phyloP scores from a whole-genome alignment of 92 coral and sea anemone species.

The Montipora capitata region DNA sequence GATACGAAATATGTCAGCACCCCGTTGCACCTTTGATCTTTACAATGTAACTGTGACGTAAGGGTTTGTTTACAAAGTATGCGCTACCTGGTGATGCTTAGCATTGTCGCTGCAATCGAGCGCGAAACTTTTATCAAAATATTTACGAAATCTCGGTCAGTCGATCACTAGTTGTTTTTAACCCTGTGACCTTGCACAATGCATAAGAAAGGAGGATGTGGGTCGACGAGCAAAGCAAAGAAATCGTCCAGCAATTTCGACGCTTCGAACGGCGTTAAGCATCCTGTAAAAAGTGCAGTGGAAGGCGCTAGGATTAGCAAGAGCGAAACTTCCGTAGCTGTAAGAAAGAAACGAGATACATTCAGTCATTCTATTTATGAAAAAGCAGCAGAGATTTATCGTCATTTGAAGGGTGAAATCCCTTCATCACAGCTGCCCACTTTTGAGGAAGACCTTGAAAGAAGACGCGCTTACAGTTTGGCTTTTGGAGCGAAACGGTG shows the following conservation, averaged over 20 bases:
- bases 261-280: conserved; percentile 55
- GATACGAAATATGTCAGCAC: too few relatives aligned
- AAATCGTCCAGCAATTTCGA: conserved; percentile 74
- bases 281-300: conserved; percentile 1
- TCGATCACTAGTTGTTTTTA: conserved; percentile 1
- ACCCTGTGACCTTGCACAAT: conserved; percentile 13
- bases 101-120: background rate
- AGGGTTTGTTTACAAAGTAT: conserved; percentile 6
- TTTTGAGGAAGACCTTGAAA: conserved; percentile 92
- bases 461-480: conserved; percentile 96
- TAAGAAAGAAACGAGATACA: conserved; percentile 73
- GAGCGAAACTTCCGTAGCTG: conserved; percentile 73
- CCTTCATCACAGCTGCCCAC: conserved; percentile 84
- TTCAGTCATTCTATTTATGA: conserved; percentile 92
- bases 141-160: conserved; percentile 5
- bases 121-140: conserved; percentile 13
- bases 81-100: conserved; percentile 34
- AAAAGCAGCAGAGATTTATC: conserved; percentile 90
- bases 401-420: conserved; percentile 91
- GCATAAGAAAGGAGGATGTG: conserved; percentile 58
- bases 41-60: conserved; percentile 45
- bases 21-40: background rate
- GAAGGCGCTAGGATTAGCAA: conserved; percentile 60
- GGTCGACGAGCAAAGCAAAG: conserved; percentile 49
- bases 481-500: conserved; percentile 99